A percentile compares a stretch with the other conserved stretches of the same genome.
These are phyloP conservation scores for Drosophila santomea DNA, from an alignment of 1,140 invertebrate genomes.

Conservation along the genomic window DNA sequence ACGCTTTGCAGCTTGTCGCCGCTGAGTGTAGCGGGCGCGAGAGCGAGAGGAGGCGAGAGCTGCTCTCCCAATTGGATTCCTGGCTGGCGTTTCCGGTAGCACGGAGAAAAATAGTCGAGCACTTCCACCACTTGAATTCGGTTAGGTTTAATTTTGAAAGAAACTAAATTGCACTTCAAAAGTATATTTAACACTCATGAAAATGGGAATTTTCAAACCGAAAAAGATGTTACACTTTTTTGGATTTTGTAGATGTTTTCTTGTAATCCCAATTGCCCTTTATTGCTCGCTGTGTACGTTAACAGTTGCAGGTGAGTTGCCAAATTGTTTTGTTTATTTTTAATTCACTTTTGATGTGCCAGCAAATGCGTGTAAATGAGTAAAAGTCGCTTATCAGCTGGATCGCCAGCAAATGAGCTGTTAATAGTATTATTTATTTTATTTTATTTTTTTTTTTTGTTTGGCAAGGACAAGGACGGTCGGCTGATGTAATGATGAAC, in stretches of 20 bases:
- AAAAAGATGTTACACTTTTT: too few species aligned
- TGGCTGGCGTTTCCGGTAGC: conserved; percentile 39
- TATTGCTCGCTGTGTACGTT: conserved; percentile 14
- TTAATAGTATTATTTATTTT: not conserved
- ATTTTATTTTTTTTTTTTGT: not conserved
- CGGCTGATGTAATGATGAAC: conserved; percentile 43
- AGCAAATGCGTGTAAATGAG: conserved; percentile 37
- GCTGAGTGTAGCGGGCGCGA: not conserved
- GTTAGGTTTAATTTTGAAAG: not conserved
- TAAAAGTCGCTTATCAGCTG: conserved; percentile 28
- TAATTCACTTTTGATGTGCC: conserved; percentile 52
- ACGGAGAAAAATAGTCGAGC: conserved; percentile 4
- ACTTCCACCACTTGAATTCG: too few species aligned
- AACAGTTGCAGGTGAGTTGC: conserved; percentile 36
- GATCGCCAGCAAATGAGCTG: conserved; percentile 19
- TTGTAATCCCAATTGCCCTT: not conserved
- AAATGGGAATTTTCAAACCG: too few species aligned
- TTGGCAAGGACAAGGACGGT: conserved; percentile 37
- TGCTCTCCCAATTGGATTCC: conserved; percentile 34
- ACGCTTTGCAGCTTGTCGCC: conserved; percentile 36
- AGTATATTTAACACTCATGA: too few species aligned
- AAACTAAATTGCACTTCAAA: not conserved
- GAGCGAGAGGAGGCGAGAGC: not conserved
- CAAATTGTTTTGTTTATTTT: conserved; percentile 56
- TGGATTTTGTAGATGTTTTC: not conserved